Evolutionary conservation across 2,797 vertebrate species (phyloP).

Genomic region (Simalia tracyae): DNA sequence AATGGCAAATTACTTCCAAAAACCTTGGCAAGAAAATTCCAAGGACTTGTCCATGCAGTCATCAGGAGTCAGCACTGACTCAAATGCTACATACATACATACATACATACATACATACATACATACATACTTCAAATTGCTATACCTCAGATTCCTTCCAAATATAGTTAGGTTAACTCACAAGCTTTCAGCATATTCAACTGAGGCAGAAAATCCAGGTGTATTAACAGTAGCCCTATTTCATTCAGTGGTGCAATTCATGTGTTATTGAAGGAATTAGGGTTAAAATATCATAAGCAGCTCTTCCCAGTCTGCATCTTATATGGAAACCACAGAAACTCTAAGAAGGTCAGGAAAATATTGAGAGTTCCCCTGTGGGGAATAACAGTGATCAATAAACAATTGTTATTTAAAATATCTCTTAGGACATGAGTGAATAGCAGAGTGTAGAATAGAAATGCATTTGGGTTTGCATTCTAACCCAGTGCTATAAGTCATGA

Average conservation of each 20-base stretch:
- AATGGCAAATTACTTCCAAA: background rate
- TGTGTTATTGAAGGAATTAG: background rate
- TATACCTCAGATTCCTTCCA: background rate
- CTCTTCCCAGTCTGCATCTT: constrained; percentile 1
- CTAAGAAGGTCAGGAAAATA: constrained; percentile 28
- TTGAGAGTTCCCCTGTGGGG: constrained; percentile 7
- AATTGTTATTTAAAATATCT: constrained; percentile 11
- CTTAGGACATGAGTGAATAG: background rate
- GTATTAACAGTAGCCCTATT: background rate
- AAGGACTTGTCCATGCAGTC: background rate
- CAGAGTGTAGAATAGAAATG: background rate
- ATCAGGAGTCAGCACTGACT: background rate
- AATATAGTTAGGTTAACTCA: background rate
- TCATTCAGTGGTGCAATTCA: background rate
- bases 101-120: no score
- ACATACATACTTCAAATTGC: background rate
- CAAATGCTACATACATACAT: background rate
- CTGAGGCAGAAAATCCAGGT: background rate
- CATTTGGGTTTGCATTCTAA: background rate
- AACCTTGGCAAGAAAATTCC: background rate
- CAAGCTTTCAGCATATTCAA: background rate
- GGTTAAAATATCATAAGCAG: background rate
- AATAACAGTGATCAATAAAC: constrained; percentile 22
- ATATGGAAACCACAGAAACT: constrained; percentile 23
- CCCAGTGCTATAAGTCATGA: no score